Percentiles rank a stretch among this genome's conserved stretches.
These are phyloP conservation scores for Tryphoninae sp. DNA, from an alignment of 2,888 invertebrate species.

Conservation along the genomic window DNA sequence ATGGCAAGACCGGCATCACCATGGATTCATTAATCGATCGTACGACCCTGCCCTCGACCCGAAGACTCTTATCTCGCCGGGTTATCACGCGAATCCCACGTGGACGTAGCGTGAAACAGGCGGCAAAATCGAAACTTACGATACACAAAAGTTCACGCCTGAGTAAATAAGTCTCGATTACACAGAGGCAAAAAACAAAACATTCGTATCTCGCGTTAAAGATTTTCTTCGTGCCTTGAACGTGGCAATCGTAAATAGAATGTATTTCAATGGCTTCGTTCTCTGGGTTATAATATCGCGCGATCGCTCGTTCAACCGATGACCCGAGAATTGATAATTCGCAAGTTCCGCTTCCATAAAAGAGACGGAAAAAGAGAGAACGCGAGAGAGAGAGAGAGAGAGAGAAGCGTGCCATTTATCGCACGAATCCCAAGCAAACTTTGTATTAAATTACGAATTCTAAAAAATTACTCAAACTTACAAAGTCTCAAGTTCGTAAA, in stretches of 20 bases:
- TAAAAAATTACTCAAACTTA: too few relatives aligned
- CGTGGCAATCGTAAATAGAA: neutral
- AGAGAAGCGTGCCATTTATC: constrained; percentile 23
- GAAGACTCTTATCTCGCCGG: constrained; percentile 17
- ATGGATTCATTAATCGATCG: neutral
- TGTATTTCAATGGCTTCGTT: constrained; percentile 10
- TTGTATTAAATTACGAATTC: too few relatives aligned
- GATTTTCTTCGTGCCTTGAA: neutral
- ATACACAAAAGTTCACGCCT: constrained; percentile 17
- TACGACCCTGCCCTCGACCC: constrained; percentile 42
- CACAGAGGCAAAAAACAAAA: neutral
- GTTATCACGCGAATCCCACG: constrained; percentile 42
- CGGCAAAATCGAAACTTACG: constrained; percentile 29
- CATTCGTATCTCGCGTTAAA: neutral
- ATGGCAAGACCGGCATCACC: constrained; percentile 14
- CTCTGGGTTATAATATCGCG: constrained; percentile 15
- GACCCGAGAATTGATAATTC: constrained; percentile 7
- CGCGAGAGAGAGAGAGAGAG: constrained; percentile 61
- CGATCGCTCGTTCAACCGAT: neutral
- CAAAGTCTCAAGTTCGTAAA: too few relatives aligned
- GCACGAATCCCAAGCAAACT: too few relatives aligned
- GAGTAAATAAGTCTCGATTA: neutral
- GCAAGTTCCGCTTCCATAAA: neutral
- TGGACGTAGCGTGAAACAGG: constrained; percentile 16
- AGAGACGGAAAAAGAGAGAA: constrained; percentile 38